Evolutionary conservation across 1,140 invertebrate genomes (phyloP).

Genomic region (Pseudomyrmex cubaensis): DNA sequence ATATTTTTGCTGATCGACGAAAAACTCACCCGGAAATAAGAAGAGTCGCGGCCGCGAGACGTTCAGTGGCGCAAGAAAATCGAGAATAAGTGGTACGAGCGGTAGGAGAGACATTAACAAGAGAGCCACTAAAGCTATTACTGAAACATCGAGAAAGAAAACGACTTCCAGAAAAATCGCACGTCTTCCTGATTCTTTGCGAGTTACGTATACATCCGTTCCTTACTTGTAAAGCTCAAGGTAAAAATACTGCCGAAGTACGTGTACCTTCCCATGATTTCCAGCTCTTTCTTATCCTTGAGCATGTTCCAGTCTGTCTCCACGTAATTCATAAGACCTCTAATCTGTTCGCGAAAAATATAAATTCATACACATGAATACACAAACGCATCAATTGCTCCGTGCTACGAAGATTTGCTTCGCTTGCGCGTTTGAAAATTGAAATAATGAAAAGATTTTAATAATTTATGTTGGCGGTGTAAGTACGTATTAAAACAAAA

Average conservation of each 20-base stretch:
- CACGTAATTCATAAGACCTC: conserved; percentile 22
- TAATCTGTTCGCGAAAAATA: conserved; percentile 1
- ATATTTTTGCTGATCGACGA: conserved; percentile 67
- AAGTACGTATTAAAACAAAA: background rate
- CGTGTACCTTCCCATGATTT: conserved; percentile 30
- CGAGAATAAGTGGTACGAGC: conserved; percentile 9
- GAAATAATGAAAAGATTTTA: background rate
- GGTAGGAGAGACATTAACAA: background rate
- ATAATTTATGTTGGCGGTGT: background rate
- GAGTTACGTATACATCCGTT: background rate
- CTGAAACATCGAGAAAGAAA: conserved; percentile 7
- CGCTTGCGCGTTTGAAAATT: background rate
- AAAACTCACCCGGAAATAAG: conserved; percentile 50
- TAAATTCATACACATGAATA: background rate
- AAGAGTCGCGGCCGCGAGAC: conserved; percentile 18
- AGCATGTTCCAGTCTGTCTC: conserved; percentile 51
- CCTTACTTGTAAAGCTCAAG: conserved; percentile 43
- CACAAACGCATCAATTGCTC: background rate
- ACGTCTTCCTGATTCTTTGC: background rate
- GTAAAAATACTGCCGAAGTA: conserved; percentile 33
- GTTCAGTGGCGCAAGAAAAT: conserved; percentile 32
- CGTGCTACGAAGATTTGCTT: background rate
- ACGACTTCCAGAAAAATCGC: background rate
- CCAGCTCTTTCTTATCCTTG: conserved; percentile 46
- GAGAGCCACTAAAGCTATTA: background rate